phyloP scores from a whole-genome alignment of 1,140 invertebrate species.

The Zophobas atratus region DNA sequence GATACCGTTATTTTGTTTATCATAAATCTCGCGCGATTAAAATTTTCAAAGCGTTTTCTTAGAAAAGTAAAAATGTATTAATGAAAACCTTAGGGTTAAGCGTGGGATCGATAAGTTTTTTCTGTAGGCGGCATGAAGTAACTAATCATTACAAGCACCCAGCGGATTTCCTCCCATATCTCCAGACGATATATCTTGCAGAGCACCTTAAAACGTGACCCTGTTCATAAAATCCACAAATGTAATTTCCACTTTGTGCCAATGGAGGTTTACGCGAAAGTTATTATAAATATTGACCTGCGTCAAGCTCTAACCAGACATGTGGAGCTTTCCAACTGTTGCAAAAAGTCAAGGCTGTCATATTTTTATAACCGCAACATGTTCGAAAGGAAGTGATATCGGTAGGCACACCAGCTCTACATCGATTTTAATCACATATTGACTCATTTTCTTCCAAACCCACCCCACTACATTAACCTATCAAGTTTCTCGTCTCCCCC shows the following conservation, averaged over 20 bases:
- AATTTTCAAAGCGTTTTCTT: constrained; percentile 21
- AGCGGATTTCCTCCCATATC: constrained; percentile 28
- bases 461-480: constrained; percentile 9
- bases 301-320: too few relatives aligned
- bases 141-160: constrained; percentile 29
- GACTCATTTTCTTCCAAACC: constrained; percentile 11
- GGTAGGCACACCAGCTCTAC: background rate
- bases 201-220: constrained; percentile 34
- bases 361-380: constrained; percentile 8
- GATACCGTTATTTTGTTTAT: constrained; percentile 1
- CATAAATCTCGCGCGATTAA: constrained; percentile 29
- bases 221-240: constrained; percentile 36
- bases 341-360: constrained; percentile 2
- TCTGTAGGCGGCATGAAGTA: constrained; percentile 4
- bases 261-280: background rate
- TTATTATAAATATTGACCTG: background rate
- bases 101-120: constrained; percentile 29
- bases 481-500: constrained; percentile 3
- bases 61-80: too few relatives aligned
- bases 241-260: constrained; percentile 9
- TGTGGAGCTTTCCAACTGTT: background rate
- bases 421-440: constrained; percentile 34
- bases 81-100: too few relatives aligned
- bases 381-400: background rate
- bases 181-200: constrained; percentile 13